Evolutionary conservation across 2,797 vertebrate genomes (phyloP).

Genomic region (Caiman crocodilus): DNA sequence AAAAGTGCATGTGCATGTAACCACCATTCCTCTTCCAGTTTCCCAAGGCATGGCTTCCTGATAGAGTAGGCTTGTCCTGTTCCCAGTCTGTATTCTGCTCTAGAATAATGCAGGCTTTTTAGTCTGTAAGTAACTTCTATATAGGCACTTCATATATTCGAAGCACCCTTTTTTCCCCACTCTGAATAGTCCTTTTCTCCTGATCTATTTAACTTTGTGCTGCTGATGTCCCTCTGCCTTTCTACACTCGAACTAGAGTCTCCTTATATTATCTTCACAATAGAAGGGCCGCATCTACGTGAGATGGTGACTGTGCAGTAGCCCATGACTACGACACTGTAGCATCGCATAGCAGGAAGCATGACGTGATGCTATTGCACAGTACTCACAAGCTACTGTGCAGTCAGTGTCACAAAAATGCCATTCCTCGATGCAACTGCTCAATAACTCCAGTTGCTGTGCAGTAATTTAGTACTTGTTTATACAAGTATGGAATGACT

Average conservation of each 20-base stretch:
- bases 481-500: too few species aligned
- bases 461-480: too few species aligned
- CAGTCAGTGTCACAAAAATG: too few species aligned
- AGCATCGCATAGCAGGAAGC: too few species aligned
- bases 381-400: too few species aligned
- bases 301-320: too few species aligned
- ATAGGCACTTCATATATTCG: background rate
- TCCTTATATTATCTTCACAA: background rate
- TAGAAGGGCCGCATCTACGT: too few species aligned
- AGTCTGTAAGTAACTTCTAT: background rate
- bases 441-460: too few species aligned
- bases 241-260: background rate
- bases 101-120: background rate
- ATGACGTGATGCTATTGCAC: too few species aligned
- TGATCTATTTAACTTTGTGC: background rate
- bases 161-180: background rate
- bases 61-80: background rate
- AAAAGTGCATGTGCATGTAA: background rate
- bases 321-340: too few species aligned
- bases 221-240: background rate
- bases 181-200: background rate
- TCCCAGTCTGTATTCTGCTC: background rate
- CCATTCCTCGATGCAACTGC: too few species aligned
- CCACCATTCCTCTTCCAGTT: background rate
- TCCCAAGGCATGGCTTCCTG: background rate